Evolutionary conservation across 2,797 vertebrate species (phyloP), one percentile per base, ranked within the genome.

Genomic region (Pagetopsis macropterus): DNA sequence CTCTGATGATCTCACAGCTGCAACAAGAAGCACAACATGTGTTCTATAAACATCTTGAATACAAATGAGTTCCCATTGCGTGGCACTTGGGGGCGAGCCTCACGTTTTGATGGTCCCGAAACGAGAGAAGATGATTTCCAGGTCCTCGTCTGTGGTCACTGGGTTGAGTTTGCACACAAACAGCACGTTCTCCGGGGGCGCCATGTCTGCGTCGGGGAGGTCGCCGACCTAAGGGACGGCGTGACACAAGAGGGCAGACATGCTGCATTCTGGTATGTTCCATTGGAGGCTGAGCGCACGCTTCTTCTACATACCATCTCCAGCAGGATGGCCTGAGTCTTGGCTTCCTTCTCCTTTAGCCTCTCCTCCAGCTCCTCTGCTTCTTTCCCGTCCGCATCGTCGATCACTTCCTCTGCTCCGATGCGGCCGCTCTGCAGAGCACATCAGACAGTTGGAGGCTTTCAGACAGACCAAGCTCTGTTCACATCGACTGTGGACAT

Each of bases 151-250:
- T 19, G 96, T 98, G 82, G 97, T 99, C 68, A 99, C 97, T 1
- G 97, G 97, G 92, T 99, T 99, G 68, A 99, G 92, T 84, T 99
- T 98, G 88, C 98, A 98, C n/a, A 99, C 97, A 93, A 98, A 99
- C 5, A 99, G 89, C 13, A 99, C 97, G 3, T 99, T 97, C 91
- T 99, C 98, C 49, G 97, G 97, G 75, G 97, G 97, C 77, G 91
- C 98, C 52, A 99, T 77, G 0, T 99, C 95, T 83, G 97, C 97
- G 77, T 99, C 97, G 9, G 98, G 98, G 63, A 99, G 93, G 76
- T 99, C 97, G 13, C 97, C 97, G 70, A 99, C 96, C 98, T 99
- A 63, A 3, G 67, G 19, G 62, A 57, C 51, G 1, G 41, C 16
- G 72, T 37, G 57, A 79, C 23, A 91, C 1, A 78, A 44, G 13